Evolutionary conservation across 2,888 invertebrate genomes (phyloP).

Genomic region (Drosophila prolongata): DNA sequence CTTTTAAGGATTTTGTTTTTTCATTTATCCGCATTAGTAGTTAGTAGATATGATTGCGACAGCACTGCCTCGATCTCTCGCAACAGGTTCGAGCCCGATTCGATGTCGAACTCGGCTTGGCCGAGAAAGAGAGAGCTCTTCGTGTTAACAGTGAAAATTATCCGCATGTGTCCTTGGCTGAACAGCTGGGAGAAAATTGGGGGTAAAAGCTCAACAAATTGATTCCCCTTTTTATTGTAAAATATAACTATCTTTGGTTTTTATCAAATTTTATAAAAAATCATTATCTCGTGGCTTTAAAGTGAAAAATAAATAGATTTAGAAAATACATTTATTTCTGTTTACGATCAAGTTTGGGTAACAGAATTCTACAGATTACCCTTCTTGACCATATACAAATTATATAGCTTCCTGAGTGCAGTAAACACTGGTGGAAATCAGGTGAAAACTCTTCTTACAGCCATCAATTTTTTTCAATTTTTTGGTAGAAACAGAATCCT

Average conservation of each 20-base stretch:
- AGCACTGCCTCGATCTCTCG: slow-evolving; percentile 5
- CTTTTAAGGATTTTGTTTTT: too few relatives aligned
- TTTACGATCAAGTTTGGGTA: background rate
- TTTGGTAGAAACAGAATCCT: too few relatives aligned
- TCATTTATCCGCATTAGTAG: too few relatives aligned
- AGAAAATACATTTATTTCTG: too few relatives aligned
- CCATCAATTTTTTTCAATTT: too few relatives aligned
- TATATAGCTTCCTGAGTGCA: background rate
- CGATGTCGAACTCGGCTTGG: slow-evolving; percentile 3
- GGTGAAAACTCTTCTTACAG: background rate
- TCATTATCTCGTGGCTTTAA: too few relatives aligned
- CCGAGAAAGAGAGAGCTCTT: slow-evolving; percentile 1
- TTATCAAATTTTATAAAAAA: too few relatives aligned
- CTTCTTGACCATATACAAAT: too few relatives aligned
- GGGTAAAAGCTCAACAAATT: background rate
- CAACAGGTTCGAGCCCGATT: slow-evolving; percentile 8
- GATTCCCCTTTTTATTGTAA: background rate
- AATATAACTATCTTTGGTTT: too few relatives aligned
- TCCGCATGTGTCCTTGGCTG: slow-evolving; percentile 2
- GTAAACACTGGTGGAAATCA: background rate
- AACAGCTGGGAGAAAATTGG: slow-evolving; percentile 1
- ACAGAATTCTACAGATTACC: background rate
- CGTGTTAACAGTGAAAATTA: slow-evolving; percentile 3
- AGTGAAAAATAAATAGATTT: too few relatives aligned
- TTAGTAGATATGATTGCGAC: background rate